A percentile compares a stretch with the other conserved stretches of the same genome.
Conservation (phyloP, 2,797 vertebrate genomes). For the Luscinia luscinia region DNA sequence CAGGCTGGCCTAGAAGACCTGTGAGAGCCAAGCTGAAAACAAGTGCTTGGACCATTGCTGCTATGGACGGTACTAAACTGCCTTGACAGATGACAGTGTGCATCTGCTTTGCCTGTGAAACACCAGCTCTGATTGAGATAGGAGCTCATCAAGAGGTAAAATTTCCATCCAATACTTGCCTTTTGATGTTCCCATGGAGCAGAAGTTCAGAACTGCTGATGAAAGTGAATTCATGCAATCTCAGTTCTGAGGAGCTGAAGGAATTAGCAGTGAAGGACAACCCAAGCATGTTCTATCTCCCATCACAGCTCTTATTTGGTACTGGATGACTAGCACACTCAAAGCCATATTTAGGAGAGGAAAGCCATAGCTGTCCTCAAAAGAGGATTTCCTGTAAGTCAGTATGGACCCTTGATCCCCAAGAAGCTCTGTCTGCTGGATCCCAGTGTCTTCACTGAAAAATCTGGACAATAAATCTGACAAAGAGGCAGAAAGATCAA, state of each 20-base stretch:
- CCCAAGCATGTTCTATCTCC: background rate
- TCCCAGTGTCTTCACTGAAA: background rate
- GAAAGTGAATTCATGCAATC: background rate
- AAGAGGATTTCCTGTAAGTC: background rate
- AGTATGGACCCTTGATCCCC: background rate
- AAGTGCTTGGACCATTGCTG: background rate
- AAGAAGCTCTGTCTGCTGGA: background rate
- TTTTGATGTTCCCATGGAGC: background rate
- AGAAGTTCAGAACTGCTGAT: background rate
- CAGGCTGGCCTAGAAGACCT: background rate
- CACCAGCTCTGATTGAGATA: background rate
- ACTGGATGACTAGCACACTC: background rate
- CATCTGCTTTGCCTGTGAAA: background rate
- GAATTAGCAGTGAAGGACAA: background rate
- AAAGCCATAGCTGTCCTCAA: background rate
- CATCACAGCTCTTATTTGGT: background rate
- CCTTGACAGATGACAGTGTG: background rate
- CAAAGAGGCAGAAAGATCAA: background rate
- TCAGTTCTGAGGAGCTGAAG: background rate
- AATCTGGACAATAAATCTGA: background rate
- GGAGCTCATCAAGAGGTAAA: background rate
- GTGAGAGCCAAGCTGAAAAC: background rate
- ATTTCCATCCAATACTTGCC: background rate
- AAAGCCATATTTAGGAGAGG: background rate
- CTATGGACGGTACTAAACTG: background rate